Conservation (phyloP, 2,113 vertebrate species). For the Thinocorus orbignyianus region DNA sequence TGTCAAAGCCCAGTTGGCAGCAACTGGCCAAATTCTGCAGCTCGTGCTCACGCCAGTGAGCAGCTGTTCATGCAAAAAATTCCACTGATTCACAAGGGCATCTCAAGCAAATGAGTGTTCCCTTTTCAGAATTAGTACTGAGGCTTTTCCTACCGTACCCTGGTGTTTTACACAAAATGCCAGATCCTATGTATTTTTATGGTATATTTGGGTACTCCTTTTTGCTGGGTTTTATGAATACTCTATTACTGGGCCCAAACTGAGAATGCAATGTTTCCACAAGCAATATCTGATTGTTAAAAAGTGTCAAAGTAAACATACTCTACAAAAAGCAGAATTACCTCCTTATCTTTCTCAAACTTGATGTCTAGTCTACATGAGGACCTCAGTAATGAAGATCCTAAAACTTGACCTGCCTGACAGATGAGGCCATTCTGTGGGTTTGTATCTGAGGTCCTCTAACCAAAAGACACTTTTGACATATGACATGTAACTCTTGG, state of each 20-base stretch:
- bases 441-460: neutral
- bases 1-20: neutral
- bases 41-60: neutral
- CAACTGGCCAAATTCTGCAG: neutral
- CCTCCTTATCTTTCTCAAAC: neutral
- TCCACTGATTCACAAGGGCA: neutral
- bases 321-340: neutral
- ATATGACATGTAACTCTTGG: neutral
- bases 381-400: neutral
- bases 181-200: neutral
- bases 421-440: neutral
- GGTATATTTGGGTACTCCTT: neutral
- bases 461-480: neutral
- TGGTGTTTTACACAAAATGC: neutral
- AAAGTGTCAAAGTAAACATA: neutral
- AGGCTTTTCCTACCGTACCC: neutral
- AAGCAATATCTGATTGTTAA: neutral
- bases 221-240: neutral
- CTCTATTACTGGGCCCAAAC: neutral
- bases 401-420: neutral
- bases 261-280: neutral
- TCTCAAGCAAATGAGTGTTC: neutral
- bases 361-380: neutral
- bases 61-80: neutral
- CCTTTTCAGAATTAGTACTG: neutral